Evolutionary conservation across 2,797 vertebrate species (phyloP).

Genomic region (Labroides dimidiatus): DNA sequence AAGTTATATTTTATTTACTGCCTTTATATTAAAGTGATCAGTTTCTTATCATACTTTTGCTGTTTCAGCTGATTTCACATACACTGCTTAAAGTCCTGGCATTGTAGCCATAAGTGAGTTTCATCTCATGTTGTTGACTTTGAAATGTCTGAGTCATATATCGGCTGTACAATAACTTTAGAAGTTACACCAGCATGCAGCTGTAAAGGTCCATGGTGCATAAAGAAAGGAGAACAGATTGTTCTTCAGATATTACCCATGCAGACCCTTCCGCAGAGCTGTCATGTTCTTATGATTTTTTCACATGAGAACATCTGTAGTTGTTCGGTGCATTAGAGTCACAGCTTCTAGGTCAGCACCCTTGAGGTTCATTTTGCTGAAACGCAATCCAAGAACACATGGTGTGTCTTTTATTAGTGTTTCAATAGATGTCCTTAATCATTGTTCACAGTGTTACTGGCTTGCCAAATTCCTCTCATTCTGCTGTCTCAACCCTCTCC

Average conservation of each 20-base stretch:
- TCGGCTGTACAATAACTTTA: too few relatives aligned
- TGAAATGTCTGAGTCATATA: too few relatives aligned
- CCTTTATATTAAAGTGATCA: too few relatives aligned
- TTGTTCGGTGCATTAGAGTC: slow-evolving; percentile 4
- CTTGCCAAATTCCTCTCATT: slow-evolving; percentile 28
- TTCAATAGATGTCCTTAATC: slow-evolving; percentile 22
- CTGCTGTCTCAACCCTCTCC: not conserved
- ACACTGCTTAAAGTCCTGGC: too few relatives aligned
- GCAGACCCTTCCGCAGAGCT: not conserved
- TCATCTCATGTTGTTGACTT: too few relatives aligned
- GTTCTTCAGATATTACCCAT: not conserved
- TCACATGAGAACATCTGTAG: slow-evolving; percentile 23
- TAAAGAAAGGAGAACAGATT: slow-evolving; percentile 17
- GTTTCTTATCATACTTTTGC: too few relatives aligned
- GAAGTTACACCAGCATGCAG: slow-evolving; percentile 8
- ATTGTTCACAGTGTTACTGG: not conserved
- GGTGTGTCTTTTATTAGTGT: slow-evolving; percentile 22
- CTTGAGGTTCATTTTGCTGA: slow-evolving; percentile 1
- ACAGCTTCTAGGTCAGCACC: slow-evolving; percentile 17
- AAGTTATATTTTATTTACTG: too few relatives aligned
- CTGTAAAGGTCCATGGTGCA: slow-evolving; percentile 9
- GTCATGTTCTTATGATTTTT: not conserved
- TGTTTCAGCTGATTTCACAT: too few relatives aligned
- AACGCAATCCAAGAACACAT: slow-evolving; percentile 7
- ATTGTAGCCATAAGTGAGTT: too few relatives aligned